Conservation (phyloP, 2,113 vertebrate genomes). For the Rhabdomys dilectus region DNA sequence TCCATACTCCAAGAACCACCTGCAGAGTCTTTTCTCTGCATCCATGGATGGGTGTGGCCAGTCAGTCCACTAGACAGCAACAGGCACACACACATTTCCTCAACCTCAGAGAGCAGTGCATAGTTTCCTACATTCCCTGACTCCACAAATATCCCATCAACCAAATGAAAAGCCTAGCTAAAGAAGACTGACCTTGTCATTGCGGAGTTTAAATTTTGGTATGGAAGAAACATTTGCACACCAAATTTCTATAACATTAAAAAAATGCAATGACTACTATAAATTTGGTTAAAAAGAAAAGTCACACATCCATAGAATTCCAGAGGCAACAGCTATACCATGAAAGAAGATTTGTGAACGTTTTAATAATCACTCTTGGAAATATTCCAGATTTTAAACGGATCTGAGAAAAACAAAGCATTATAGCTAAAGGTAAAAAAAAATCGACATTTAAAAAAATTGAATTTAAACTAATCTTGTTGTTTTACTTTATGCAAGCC, state of each 20-base stretch:
- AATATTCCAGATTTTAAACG: conserved; percentile 26
- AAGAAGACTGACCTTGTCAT: background rate
- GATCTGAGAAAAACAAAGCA: conserved; percentile 32
- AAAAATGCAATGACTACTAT: background rate
- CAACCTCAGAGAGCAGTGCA: background rate
- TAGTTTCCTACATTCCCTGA: background rate
- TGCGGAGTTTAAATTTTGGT: background rate
- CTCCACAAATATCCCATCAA: background rate
- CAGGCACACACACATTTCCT: background rate
- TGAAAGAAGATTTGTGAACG: background rate
- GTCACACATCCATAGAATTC: background rate
- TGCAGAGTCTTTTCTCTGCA: background rate
- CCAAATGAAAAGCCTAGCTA: background rate
- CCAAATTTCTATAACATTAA: conserved; percentile 18
- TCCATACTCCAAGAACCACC: background rate
- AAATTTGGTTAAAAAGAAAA: background rate
- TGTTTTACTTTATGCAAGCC: conserved; percentile 31
- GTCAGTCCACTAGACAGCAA: background rate
- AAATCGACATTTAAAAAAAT: background rate
- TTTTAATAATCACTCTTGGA: conserved; percentile 40
- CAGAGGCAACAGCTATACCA: background rate
- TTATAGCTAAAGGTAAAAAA: background rate
- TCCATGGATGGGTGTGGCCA: background rate
- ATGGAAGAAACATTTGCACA: background rate
- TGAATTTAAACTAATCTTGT: background rate